Evolutionary conservation across 2,113 vertebrate species (phyloP).

Genomic region (Paradoxurus hermaphroditus): DNA sequence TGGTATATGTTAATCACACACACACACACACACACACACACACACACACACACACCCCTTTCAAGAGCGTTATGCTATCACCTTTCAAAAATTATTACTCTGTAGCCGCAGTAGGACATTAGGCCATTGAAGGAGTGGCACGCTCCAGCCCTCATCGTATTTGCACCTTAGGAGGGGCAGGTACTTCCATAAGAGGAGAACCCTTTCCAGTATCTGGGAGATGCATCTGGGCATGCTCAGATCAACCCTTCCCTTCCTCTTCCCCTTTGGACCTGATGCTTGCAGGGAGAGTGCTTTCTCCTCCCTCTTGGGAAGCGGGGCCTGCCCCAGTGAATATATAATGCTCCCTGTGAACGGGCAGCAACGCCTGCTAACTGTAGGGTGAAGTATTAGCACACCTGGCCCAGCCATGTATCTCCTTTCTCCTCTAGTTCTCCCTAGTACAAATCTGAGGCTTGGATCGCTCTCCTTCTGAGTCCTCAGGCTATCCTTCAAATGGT

Average conservation of each 20-base stretch:
- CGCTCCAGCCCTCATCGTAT: not conserved
- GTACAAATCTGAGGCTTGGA: not conserved
- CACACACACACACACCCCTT: not conserved
- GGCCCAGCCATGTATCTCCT: not conserved
- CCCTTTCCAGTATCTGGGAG: not conserved
- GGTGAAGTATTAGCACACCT: not conserved
- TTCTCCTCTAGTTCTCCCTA: not conserved
- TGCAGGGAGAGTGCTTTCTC: not conserved
- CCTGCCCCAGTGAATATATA: not conserved
- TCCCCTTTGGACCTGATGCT: not conserved
- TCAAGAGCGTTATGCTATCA: too few species aligned
- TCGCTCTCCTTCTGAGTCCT: not conserved
- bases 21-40: not conserved
- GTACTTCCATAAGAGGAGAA: not conserved
- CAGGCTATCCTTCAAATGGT: not conserved
- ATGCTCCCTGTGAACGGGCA: not conserved
- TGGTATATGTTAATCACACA: not conserved
- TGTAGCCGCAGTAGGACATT: not conserved
- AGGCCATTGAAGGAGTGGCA: accelerated
- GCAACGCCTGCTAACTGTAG: not conserved
- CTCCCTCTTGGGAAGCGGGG: not conserved
- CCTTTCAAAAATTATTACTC: not conserved
- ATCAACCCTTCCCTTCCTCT: not conserved
- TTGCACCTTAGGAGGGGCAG: too few species aligned
- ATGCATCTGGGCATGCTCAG: not conserved